Base-by-base conservation (phyloP, 2,113 vertebrate species). In the Barnardius zonarius region DNA sequence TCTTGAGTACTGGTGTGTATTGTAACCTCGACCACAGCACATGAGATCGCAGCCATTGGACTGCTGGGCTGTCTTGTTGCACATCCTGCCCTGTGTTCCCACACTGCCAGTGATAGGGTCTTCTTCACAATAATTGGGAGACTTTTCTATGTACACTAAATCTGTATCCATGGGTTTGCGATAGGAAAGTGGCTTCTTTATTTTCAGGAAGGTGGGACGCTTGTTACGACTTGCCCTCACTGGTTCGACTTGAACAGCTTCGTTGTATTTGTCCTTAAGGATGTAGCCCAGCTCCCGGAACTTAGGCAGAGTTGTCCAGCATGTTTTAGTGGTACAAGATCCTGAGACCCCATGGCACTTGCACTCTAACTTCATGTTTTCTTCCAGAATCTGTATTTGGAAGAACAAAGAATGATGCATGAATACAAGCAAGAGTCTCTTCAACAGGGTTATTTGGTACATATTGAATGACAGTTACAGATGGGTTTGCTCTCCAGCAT, bases 11-110 rank as follows among this genome's bases (percentile, higher is more conserved):
- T 99, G 99, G 97, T 99, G 99, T 0, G 99, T 99, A 96, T 99
- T 99, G 98, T 99, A 99, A 59, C 99, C 99, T 0, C 99, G 98
- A 5, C 99, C 99, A 1, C 99, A 99, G 98, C 99, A 99, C 99
- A 99, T 99, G 88, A 99, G 96, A 93, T 99, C 99, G 2, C 99
- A 99, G 97, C 99, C 98, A 0, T 98, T 99, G 92, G 98, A 98
- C 96, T 99, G 99, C 67, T 98, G 99, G n/a, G 98, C 98, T 1
- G 99, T 99, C 98, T 99, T 99, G 98, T 99, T 99, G 96, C 99
- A 99, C 96, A 99, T 98, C 27, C 99, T 97, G 33, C 99, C 99
- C 94, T 99, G 99, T 0, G 99, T 99, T 4, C 99, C 99, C 97
- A 99, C 93, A 16, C 99, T 99, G 92, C 99, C 99, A 0, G 99